Evolutionary conservation across 2,888 invertebrate genomes (phyloP).

Genomic region (Noctua fimbriata): DNA sequence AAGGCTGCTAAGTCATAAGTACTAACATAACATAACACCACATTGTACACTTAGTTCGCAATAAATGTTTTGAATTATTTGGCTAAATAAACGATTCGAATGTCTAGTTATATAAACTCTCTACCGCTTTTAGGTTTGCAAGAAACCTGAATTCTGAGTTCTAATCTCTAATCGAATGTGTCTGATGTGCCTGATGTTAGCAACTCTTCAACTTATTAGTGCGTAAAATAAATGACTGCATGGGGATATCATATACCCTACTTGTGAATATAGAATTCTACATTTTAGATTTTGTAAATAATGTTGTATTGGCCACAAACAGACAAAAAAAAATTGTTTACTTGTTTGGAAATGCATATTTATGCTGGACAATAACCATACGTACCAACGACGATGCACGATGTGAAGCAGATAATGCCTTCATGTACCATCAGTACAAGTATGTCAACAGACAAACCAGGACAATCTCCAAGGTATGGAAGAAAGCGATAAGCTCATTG

Average conservation of each 20-base stretch:
- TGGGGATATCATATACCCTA: neutral
- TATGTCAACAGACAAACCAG: neutral
- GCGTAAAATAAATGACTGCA: too few relatives aligned
- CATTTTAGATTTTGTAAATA: neutral
- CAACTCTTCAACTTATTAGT: neutral
- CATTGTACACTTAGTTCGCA: too few relatives aligned
- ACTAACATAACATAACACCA: too few relatives aligned
- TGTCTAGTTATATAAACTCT: neutral
- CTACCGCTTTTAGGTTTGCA: too few relatives aligned
- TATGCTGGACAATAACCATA: neutral
- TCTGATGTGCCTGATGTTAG: neutral
- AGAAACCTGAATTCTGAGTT: neutral
- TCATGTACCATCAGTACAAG: too few relatives aligned
- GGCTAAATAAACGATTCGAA: neutral
- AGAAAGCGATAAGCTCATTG: neutral
- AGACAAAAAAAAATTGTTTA: neutral
- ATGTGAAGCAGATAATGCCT: neutral
- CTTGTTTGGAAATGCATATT: neutral
- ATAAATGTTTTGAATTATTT: too few relatives aligned
- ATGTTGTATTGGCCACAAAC: neutral
- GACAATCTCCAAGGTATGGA: neutral
- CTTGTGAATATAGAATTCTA: neutral
- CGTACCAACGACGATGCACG: neutral
- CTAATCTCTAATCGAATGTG: neutral
- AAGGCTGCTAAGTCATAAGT: too few relatives aligned